Evolutionary conservation across 2,113 vertebrate species (phyloP).

Genomic region (Turdus rufiventris): DNA sequence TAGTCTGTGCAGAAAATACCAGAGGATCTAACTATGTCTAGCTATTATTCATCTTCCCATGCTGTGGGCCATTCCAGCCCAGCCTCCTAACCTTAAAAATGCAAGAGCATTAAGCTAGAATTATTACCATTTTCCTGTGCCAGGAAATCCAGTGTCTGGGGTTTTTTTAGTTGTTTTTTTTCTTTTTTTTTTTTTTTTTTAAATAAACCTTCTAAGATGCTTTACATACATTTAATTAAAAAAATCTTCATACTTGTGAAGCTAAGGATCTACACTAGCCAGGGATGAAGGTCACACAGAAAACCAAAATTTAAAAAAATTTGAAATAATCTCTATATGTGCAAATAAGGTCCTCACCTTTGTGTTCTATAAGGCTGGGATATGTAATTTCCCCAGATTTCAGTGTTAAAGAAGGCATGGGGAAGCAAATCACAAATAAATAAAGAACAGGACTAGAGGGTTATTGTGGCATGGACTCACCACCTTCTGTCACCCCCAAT

Average conservation of each 20-base stretch:
- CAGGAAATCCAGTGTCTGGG: background rate
- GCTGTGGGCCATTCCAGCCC: background rate
- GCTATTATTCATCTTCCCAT: background rate
- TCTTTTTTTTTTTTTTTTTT: no score
- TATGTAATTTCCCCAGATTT: background rate
- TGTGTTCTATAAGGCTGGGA: background rate
- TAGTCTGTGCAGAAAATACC: background rate
- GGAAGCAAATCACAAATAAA: background rate
- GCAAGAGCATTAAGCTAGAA: background rate
- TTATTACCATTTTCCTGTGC: background rate
- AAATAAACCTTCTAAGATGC: background rate
- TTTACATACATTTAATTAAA: background rate
- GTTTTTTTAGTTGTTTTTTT: background rate
- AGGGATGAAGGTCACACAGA: background rate
- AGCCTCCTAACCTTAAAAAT: background rate
- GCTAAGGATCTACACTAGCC: background rate
- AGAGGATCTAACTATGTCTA: background rate
- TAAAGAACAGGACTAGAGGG: background rate
- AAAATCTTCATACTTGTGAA: background rate
- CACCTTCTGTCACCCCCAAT: background rate
- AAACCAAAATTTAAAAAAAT: background rate
- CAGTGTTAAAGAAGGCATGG: background rate
- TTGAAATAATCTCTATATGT: background rate
- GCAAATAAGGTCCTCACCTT: background rate
- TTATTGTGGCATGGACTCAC: background rate